Conservation (phyloP, 2,888 invertebrate genomes). For the Pyrgus malvae region DNA sequence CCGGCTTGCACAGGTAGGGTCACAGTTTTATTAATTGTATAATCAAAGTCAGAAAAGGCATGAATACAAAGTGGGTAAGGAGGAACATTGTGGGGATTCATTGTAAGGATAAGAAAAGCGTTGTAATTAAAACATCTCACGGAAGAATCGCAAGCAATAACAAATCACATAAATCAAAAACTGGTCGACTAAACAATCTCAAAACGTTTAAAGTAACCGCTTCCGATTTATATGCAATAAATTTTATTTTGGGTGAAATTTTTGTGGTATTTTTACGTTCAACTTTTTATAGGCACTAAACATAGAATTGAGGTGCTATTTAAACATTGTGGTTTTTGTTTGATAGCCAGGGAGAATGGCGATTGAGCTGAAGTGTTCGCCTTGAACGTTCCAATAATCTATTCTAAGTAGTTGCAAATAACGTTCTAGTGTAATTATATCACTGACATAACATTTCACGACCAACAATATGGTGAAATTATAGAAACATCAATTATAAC, state of each 20-base stretch:
- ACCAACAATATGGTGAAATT: conserved; percentile 12
- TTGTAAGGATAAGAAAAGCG: too few relatives aligned
- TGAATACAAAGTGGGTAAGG: too few relatives aligned
- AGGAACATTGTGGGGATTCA: too few relatives aligned
- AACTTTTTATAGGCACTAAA: conserved; percentile 16
- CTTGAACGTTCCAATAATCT: conserved; percentile 46
- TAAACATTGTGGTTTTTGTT: conserved; percentile 17
- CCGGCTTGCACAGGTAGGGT: too few relatives aligned
- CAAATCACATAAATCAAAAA: too few relatives aligned
- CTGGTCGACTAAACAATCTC: too few relatives aligned
- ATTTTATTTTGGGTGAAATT: background rate
- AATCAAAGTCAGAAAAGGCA: too few relatives aligned
- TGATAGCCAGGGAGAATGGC: conserved; percentile 21
- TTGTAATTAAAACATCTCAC: too few relatives aligned
- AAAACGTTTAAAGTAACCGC: too few relatives aligned
- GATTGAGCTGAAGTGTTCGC: conserved; percentile 33
- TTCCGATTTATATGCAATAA: too few relatives aligned
- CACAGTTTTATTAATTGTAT: too few relatives aligned
- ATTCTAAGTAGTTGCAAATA: conserved; percentile 52
- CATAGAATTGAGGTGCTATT: conserved; percentile 15
- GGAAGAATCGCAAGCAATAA: too few relatives aligned
- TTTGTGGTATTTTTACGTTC: background rate
- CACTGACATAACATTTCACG: conserved; percentile 21
- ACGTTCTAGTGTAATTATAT: conserved; percentile 39
- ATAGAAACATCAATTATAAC: background rate